phyloP scores from a whole-genome alignment of 2,797 vertebrate species.

The Clarias fuscus region DNA sequence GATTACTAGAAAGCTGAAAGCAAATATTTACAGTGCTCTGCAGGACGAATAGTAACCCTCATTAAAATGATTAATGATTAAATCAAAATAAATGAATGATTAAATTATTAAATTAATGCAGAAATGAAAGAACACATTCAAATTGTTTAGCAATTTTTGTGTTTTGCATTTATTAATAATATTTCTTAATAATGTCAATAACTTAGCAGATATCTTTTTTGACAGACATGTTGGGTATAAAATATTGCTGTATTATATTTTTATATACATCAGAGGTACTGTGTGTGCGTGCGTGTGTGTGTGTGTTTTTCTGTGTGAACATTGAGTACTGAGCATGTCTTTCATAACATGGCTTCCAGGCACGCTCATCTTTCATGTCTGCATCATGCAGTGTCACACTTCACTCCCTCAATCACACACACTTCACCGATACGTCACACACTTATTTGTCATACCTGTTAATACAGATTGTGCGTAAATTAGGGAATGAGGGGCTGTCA shows the following conservation, averaged over 20 bases:
- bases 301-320: neutral
- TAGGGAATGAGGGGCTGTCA: neutral
- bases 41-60: neutral
- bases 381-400: slow-evolving; percentile 11
- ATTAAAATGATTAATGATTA: neutral
- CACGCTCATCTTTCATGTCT: slow-evolving; percentile 1
- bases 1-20: neutral
- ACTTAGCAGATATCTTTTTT: neutral
- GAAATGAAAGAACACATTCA: neutral
- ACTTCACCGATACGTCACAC: neutral
- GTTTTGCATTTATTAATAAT: neutral
- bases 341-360: neutral
- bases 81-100: too few species aligned
- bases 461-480: neutral
- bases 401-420: neutral
- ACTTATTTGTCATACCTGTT: slow-evolving; percentile 10
- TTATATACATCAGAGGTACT: neutral
- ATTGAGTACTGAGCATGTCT: neutral
- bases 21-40: neutral
- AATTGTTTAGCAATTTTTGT: neutral
- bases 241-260: too few species aligned
- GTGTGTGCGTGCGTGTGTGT: neutral
- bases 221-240: neutral
- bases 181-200: neutral
- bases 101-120: neutral